Percentiles rank a stretch among this genome's conserved stretches.
Evolutionary conservation across 2,888 invertebrate species (phyloP).

Genomic region (Scaptomyza tumidula): DNA sequence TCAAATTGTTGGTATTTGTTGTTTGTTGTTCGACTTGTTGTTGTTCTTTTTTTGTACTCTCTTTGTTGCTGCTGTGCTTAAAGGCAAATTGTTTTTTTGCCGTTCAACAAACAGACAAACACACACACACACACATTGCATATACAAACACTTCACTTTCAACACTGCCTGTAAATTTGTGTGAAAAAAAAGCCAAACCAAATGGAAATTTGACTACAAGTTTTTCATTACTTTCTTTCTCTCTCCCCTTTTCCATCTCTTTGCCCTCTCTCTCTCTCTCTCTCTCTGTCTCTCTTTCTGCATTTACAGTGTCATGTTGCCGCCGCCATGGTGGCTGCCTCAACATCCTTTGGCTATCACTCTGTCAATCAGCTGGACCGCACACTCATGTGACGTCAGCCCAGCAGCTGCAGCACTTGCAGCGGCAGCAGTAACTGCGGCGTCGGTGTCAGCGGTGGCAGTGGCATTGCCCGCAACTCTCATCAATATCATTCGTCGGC

Average conservation of each 20-base stretch:
- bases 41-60: conserved; percentile 44
- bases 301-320: conserved; percentile 84
- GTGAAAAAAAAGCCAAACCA: conserved; percentile 39
- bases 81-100: conserved; percentile 61
- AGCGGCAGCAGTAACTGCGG: conserved; percentile 84
- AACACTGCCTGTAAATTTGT: conserved; percentile 75
- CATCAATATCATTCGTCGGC: conserved; percentile 70
- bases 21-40: conserved; percentile 42
- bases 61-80: conserved; percentile 61
- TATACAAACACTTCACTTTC: conserved; percentile 1
- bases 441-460: conserved; percentile 53
- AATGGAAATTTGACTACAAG: conserved; percentile 44
- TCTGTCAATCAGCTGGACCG: conserved; percentile 84
- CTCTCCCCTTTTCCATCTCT: conserved; percentile 7
- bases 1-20: conserved; percentile 45
- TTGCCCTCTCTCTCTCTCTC: not conserved
- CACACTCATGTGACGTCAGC: conserved; percentile 84
- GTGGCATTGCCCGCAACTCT: conserved; percentile 59
- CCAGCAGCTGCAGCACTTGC: conserved; percentile 85
- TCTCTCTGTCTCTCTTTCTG: not conserved
- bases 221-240: conserved; percentile 33
- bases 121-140: conserved; percentile 24
- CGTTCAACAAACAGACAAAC: conserved; percentile 22
- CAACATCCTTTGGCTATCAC: conserved; percentile 84
- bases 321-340: conserved; percentile 85